These are phyloP conservation scores for Stercorarius parasiticus DNA, from an alignment of 2,113 vertebrate species.

Conservation along the genomic window DNA sequence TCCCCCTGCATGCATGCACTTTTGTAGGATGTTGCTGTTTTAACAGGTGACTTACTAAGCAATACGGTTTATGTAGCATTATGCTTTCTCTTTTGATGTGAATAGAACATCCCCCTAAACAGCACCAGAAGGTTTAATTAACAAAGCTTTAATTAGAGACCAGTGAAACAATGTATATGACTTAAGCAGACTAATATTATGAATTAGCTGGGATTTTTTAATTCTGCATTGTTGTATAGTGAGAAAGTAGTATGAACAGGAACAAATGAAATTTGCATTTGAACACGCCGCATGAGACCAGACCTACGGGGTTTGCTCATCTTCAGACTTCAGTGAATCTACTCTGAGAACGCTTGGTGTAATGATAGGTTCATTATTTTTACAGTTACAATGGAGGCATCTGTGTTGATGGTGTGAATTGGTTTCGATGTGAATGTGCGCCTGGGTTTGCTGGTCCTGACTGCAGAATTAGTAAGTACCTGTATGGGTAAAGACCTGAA, in stretches of 20 bases:
- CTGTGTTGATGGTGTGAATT: conserved; percentile 93
- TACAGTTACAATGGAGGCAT: conserved; percentile 91
- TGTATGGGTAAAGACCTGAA: not conserved
- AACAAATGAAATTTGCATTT: conserved; percentile 73
- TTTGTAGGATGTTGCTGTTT: not conserved
- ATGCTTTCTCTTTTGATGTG: not conserved
- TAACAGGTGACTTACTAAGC: not conserved
- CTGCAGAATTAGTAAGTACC: conserved; percentile 95
- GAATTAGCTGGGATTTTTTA: not conserved
- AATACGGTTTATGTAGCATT: not conserved
- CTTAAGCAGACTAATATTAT: not conserved
- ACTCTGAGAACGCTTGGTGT: not conserved
- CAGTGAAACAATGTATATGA: not conserved
- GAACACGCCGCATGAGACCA: conserved; percentile 61
- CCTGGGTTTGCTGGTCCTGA: conserved; percentile 93
- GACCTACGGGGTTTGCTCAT: conserved; percentile 39
- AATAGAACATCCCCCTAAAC: not conserved
- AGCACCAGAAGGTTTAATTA: not conserved
- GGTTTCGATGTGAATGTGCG: conserved; percentile 94
- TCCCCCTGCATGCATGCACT: not conserved
- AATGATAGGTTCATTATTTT: not conserved
- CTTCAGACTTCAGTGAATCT: not conserved
- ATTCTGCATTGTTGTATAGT: conserved; percentile 69
- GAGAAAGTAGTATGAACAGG: conserved; percentile 26
- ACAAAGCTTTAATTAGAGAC: not conserved